Percentiles rank a stretch among this genome's conserved stretches.
Conservation (phyloP, 2,797 vertebrate species). For the Rhinoraja longicauda region DNA sequence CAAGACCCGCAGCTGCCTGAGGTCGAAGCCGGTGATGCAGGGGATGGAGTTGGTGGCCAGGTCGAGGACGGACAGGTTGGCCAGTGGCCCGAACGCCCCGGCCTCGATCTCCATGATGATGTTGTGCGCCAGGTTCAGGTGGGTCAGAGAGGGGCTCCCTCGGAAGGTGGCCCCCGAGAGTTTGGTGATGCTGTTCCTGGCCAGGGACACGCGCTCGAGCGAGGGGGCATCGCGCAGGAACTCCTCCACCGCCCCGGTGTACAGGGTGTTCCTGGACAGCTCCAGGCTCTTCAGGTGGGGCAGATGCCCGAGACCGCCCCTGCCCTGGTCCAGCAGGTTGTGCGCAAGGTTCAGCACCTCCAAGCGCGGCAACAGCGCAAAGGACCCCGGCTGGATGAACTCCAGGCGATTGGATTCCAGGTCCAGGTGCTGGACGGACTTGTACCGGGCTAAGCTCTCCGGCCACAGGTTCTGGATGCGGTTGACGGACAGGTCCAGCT, state of each 20-base stretch:
- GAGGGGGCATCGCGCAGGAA: slow-evolving; percentile 70
- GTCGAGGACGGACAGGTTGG: slow-evolving; percentile 71
- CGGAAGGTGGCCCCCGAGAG: slow-evolving; percentile 67
- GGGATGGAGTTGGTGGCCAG: slow-evolving; percentile 89
- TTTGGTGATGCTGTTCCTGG: slow-evolving; percentile 81
- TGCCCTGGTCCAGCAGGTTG: slow-evolving; percentile 68
- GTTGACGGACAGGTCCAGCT: slow-evolving; percentile 80
- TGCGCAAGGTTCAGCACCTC: slow-evolving; percentile 73
- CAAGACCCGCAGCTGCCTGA: slow-evolving; percentile 66
- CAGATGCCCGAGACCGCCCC: slow-evolving; percentile 61
- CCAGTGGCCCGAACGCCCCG: slow-evolving; percentile 76
- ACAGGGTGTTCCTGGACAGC: slow-evolving; percentile 80
- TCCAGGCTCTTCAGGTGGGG: slow-evolving; percentile 66
- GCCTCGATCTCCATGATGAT: slow-evolving; percentile 90
- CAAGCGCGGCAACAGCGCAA: slow-evolving; percentile 64
- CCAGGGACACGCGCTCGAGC: slow-evolving; percentile 70
- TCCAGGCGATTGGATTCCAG: slow-evolving; percentile 76
- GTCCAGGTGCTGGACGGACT: slow-evolving; percentile 63
- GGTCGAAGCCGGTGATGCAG: slow-evolving; percentile 86
- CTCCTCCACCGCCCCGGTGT: slow-evolving; percentile 71
- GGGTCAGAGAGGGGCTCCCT: slow-evolving; percentile 58
- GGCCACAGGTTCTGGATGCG: slow-evolving; percentile 69
- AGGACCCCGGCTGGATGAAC: slow-evolving; percentile 72
- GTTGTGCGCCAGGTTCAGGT: slow-evolving; percentile 81
- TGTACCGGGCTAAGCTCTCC: slow-evolving; percentile 60